phyloP scores from a whole-genome alignment of 2,113 vertebrate species.

The Verasper variegatus region DNA sequence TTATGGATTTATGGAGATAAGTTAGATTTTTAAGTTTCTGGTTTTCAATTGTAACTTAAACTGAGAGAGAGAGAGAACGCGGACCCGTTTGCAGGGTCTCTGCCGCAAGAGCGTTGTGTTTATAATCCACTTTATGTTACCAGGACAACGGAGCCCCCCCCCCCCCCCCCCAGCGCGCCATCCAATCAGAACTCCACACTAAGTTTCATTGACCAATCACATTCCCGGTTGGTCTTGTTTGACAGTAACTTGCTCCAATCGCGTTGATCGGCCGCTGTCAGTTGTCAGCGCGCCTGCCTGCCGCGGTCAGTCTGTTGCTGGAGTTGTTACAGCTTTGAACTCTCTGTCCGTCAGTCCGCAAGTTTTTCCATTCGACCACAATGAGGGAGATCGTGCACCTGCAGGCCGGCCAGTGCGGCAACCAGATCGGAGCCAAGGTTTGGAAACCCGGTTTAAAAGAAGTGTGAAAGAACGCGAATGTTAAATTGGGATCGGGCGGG shows the following conservation, averaged over 20 bases:
- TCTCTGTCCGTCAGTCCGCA: neutral
- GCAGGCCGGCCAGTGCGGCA: constrained; percentile 72
- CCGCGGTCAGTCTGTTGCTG: constrained; percentile 30
- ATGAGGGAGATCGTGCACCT: constrained; percentile 74
- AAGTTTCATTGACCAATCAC: constrained; percentile 37
- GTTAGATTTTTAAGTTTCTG: too few species aligned
- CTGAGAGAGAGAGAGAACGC: too few species aligned
- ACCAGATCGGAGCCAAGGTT: constrained; percentile 70
- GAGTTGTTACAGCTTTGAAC: neutral
- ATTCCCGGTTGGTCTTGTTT: neutral
- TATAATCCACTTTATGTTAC: constrained; percentile 17
- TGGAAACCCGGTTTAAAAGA: neutral
- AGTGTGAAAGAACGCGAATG: neutral
- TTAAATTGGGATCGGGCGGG: constrained; percentile 18
- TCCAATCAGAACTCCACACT: constrained; percentile 22
- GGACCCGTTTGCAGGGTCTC: neutral
- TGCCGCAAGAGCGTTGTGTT: neutral
- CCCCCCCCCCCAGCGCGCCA: too few species aligned
- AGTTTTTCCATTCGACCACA: constrained; percentile 5
- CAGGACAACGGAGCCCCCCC: constrained; percentile 16
- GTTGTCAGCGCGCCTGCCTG: neutral
- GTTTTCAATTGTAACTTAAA: too few species aligned
- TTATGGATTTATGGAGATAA: too few species aligned
- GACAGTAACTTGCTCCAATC: constrained; percentile 32
- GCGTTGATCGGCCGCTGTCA: fast-evolving